Conservation (phyloP, 2,113 vertebrate genomes). For the Cavia aperea region DNA sequence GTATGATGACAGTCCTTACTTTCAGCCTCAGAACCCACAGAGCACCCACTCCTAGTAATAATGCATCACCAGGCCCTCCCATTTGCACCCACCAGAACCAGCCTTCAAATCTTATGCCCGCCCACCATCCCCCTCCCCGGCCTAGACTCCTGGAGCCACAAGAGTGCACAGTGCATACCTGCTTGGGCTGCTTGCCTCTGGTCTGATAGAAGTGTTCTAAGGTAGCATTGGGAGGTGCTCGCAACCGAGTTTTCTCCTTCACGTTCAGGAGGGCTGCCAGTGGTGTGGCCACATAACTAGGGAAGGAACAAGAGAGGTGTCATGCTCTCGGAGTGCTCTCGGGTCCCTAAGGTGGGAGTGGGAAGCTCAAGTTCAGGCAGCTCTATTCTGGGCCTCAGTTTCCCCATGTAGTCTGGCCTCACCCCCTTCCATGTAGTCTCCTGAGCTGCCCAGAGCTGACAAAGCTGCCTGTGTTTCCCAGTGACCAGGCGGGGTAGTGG, state of each 20-base stretch:
- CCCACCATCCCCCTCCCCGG: too few species aligned
- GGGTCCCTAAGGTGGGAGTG: neutral
- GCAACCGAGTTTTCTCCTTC: constrained; percentile 86
- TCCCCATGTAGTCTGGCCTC: constrained; percentile 41
- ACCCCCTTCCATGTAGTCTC: neutral
- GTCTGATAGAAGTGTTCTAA: constrained; percentile 86
- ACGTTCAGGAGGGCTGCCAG: constrained; percentile 85
- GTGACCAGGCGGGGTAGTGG: constrained; percentile 16
- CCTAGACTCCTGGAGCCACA: neutral
- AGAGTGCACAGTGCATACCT: constrained; percentile 76
- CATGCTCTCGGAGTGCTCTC: neutral
- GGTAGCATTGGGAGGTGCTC: constrained; percentile 80
- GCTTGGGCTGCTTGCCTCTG: constrained; percentile 84
- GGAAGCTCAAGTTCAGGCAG: neutral
- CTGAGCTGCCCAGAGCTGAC: constrained; percentile 46
- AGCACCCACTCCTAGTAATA: neutral
- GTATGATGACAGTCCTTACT: neutral
- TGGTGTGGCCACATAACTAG: constrained; percentile 83
- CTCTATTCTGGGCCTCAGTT: neutral
- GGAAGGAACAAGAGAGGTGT: neutral
- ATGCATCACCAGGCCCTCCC: neutral
- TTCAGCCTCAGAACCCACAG: neutral
- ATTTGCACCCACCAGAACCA: neutral
- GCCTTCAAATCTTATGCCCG: neutral
- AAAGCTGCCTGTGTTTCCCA: constrained; percentile 66